Conservation (phyloP, 2,797 vertebrate species). For the Calcarius lapponicus region DNA sequence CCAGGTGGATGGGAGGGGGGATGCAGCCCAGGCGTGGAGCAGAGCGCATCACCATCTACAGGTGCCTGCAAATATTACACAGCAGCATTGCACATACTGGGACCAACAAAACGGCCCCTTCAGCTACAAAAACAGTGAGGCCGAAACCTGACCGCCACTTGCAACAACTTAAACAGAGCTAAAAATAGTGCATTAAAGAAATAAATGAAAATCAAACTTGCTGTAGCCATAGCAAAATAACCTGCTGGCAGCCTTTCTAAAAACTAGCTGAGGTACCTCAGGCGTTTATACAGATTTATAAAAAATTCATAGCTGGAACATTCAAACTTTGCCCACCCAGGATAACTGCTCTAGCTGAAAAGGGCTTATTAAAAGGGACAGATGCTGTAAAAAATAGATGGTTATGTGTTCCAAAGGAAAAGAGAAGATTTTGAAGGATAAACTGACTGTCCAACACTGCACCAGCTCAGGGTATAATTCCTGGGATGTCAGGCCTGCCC, state of each 20-base stretch:
- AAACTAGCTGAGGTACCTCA: not conserved
- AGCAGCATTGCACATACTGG: too few species aligned
- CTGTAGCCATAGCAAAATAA: not conserved
- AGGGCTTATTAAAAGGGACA: not conserved
- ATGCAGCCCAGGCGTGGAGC: not conserved
- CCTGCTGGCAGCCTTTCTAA: not conserved
- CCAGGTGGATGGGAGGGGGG: too few species aligned
- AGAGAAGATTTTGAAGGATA: not conserved
- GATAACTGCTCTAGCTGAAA: not conserved
- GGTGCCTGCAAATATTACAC: not conserved
- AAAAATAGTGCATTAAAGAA: not conserved
- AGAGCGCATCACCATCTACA: conserved; percentile 19
- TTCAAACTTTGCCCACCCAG: not conserved
- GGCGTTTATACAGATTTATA: not conserved
- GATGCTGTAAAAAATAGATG: not conserved
- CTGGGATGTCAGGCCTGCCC: not conserved
- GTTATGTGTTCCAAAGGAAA: not conserved
- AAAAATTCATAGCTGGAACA: not conserved
- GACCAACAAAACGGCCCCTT: not conserved
- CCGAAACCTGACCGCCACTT: not conserved
- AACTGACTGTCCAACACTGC: not conserved
- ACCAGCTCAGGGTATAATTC: not conserved
- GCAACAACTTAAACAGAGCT: not conserved
- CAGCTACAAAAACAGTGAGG: not conserved
- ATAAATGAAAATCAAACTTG: not conserved